Evolutionary conservation across 2,888 invertebrate genomes (phyloP).

Genomic region (Orchesella flavescens): DNA sequence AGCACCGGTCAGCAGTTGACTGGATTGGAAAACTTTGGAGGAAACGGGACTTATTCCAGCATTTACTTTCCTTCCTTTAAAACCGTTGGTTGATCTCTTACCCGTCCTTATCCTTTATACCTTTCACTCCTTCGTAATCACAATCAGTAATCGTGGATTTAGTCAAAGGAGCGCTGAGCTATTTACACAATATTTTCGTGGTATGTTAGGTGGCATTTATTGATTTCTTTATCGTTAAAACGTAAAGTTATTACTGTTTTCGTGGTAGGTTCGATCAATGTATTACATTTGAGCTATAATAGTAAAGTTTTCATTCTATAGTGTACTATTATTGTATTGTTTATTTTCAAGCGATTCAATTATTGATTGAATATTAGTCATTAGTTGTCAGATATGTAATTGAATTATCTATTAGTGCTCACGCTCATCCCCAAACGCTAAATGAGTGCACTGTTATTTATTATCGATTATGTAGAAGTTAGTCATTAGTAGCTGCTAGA

Average conservation of each 20-base stretch:
- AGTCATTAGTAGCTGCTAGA: too few relatives aligned
- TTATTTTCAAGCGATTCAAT: too few relatives aligned
- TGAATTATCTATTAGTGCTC: too few relatives aligned
- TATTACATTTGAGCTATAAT: too few relatives aligned
- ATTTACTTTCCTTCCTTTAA: background rate
- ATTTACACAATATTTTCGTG: conserved; percentile 44
- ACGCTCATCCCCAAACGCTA: too few relatives aligned
- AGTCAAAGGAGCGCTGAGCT: conserved; percentile 58
- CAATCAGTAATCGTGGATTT: conserved; percentile 52
- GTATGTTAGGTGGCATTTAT: conserved; percentile 7
- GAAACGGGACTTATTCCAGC: background rate
- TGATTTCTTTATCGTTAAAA: background rate
- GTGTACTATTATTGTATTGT: too few relatives aligned
- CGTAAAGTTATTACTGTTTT: background rate
- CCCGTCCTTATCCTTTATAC: conserved; percentile 9
- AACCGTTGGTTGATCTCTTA: background rate
- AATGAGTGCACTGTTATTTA: too few relatives aligned
- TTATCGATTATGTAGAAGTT: too few relatives aligned
- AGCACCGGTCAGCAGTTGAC: too few relatives aligned
- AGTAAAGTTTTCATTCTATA: too few relatives aligned
- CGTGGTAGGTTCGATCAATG: background rate
- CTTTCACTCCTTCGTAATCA: background rate
- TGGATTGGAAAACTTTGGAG: background rate
- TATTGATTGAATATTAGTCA: too few relatives aligned
- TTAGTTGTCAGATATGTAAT: too few relatives aligned